Percentiles rank a stretch among this genome's conserved stretches.
Conservation (phyloP, 2,113 vertebrate species). For the Mobula hypostoma region DNA sequence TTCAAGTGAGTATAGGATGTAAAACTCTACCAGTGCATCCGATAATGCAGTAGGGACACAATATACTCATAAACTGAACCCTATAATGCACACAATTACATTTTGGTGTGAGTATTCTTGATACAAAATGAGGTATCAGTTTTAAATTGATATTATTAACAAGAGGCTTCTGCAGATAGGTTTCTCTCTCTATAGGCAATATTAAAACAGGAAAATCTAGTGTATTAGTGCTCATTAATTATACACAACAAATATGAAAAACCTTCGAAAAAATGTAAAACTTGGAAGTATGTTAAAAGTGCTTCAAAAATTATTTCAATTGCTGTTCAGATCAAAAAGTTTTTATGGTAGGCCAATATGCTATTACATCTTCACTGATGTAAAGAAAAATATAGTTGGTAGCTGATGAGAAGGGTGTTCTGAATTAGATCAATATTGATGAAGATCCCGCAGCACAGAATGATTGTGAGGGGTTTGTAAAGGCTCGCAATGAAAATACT, state of each 20-base stretch:
- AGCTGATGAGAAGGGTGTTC: not conserved
- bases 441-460: not conserved
- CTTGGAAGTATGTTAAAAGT: not conserved
- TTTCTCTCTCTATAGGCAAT: constrained; percentile 6
- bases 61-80: constrained; percentile 83
- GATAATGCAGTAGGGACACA: constrained; percentile 70
- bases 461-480: not conserved
- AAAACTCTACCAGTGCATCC: constrained; percentile 71
- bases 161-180: not conserved
- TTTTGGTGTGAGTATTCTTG: constrained; percentile 40
- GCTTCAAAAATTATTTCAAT: not conserved
- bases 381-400: not conserved
- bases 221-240: not conserved
- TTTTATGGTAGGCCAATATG: not conserved
- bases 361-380: not conserved
- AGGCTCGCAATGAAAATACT: not conserved
- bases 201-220: not conserved
- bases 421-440: not conserved
- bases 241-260: not conserved
- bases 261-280: not conserved
- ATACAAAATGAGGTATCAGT: constrained; percentile 25
- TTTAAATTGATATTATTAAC: constrained; percentile 35
- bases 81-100: constrained; percentile 61
- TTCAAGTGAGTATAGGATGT: constrained; percentile 73
- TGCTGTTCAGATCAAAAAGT: not conserved